Base-by-base conservation (phyloP, 2,888 invertebrate species). In the Parochlus steinenii region DNA sequence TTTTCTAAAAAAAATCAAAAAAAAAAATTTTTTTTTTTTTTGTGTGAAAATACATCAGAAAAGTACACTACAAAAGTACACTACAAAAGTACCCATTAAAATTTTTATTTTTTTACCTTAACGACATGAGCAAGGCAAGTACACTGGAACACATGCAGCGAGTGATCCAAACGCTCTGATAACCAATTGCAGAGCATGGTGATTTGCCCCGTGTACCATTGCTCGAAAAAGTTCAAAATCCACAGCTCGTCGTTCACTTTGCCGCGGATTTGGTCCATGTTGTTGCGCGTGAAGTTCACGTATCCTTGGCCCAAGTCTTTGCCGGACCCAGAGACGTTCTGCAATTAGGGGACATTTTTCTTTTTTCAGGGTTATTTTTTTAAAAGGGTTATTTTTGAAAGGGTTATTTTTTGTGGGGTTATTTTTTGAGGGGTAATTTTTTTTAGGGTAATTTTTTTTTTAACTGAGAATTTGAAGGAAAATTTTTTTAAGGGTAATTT, bases 261-360 rank as follows among this genome's bases (percentile, higher is more conserved):
- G 48, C 95, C 90, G 51, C 95, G 72, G 47, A 98, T 83, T 64
- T 93, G 92, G 65, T 98, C 98, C 74, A 95, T 86, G 49, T 92
- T 92, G 51, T 89, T 92, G 43, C 95, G 74, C 61, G 93, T 85
- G 59, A 97, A 98, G 63, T 89, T 92, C 33, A 98, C 92, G 62
- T 98, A 98, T 23, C 90, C 85, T 56, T 95, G 90, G 3, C 98
- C 98, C 58, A 93, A 75, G 59, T 97, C 95, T 57, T 92, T 92
- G 3, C 90, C 92, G 31, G 92, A 86, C 23, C 89, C 87, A 5
- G 87, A 87, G 38, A 90, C 87, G 63, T 89, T 90, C 63, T 71
- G 48, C 26, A 49, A 47, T 43, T 42, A 37, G 17, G 20, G 12
- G 29, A n/a, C 32, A 27, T 15, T 20, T 17, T 27, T 10, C 7